Conservation (phyloP, 2,888 invertebrate species). For the Chaetoderma sp. region DNA sequence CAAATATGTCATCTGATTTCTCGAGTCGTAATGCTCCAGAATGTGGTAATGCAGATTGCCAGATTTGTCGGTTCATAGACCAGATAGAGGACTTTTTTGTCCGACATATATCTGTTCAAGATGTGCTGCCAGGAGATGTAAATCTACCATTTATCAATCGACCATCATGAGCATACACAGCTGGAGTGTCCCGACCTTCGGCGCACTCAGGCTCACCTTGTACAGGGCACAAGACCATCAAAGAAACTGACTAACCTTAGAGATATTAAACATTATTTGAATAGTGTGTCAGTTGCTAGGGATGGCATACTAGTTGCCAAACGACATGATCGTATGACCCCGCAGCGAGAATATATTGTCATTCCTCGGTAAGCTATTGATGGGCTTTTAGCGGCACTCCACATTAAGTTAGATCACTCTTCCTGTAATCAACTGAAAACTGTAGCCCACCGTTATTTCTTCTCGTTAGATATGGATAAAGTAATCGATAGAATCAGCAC, state of each 20-base stretch:
- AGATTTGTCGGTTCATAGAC: slow-evolving; percentile 8
- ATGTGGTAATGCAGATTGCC: slow-evolving; percentile 32
- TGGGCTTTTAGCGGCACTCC: slow-evolving; percentile 37
- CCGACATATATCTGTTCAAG: slow-evolving; percentile 10
- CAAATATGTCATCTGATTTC: slow-evolving; percentile 37
- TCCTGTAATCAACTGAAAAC: slow-evolving; percentile 34
- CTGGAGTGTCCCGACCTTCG: slow-evolving; percentile 34
- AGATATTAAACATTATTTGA: no score
- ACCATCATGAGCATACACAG: slow-evolving; percentile 28
- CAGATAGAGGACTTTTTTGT: slow-evolving; percentile 37
- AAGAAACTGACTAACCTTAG: no score
- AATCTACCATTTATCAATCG: slow-evolving; percentile 30
- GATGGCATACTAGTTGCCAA: no score
- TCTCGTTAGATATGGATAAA: slow-evolving; percentile 32
- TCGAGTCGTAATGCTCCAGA: slow-evolving; percentile 34
- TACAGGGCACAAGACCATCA: no score
- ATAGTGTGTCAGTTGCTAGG: no score
- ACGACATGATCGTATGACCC: slow-evolving; percentile 15
- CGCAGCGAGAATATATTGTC: slow-evolving; percentile 34
- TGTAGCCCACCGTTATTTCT: slow-evolving; percentile 37
- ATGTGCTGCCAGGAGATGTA: slow-evolving; percentile 2
- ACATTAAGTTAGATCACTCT: slow-evolving; percentile 40
- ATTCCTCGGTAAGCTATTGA: slow-evolving; percentile 36
- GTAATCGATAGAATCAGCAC: slow-evolving; percentile 24
- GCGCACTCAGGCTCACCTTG: no score